A percentile compares a stretch with the other conserved stretches of the same genome.
phyloP scores from a whole-genome alignment of 2,797 vertebrate species.

The Paedocypris micromegethes region DNA sequence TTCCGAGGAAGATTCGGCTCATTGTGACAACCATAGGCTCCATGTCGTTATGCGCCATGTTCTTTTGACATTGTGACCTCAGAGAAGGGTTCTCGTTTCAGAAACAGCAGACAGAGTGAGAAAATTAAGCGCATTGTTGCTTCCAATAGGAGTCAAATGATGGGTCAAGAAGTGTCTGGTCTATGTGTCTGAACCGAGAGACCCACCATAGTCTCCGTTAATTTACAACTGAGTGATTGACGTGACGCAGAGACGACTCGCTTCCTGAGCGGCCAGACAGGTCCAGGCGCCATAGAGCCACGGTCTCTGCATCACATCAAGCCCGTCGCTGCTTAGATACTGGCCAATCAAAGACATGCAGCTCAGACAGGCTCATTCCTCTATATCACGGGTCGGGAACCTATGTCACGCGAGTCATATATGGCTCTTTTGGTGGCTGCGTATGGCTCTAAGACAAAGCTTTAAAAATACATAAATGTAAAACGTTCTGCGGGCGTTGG shows the following conservation, averaged over 20 bases:
- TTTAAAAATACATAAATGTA: too few relatives aligned
- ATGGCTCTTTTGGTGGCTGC: too few relatives aligned
- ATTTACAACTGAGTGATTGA: not conserved
- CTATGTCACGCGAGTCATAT: too few relatives aligned
- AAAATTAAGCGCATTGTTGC: not conserved
- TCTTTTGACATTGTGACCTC: constrained; percentile 19
- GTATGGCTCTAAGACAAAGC: too few relatives aligned
- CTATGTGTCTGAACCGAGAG: constrained; percentile 53
- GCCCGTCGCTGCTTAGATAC: constrained; percentile 34
- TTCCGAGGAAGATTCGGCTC: constrained; percentile 6
- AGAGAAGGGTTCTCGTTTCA: constrained; percentile 49
- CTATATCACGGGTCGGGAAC: too few relatives aligned
- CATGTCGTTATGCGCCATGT: constrained; percentile 45
- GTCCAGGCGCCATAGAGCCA: not conserved
- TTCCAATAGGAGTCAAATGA: too few relatives aligned
- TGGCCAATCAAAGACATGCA: constrained; percentile 53
- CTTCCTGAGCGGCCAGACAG: too few relatives aligned
- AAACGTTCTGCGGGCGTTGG: too few relatives aligned
- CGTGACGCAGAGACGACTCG: constrained; percentile 40
- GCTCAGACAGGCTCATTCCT: constrained; percentile 54
- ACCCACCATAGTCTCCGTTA: constrained; percentile 20
- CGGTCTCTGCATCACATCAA: constrained; percentile 43
- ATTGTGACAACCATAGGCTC: constrained; percentile 45
- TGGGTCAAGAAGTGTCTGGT: constrained; percentile 7
- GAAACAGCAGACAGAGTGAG: constrained; percentile 38